phyloP scores from a whole-genome alignment of 2,888 invertebrate genomes.

The Cacoxenus indagator region DNA sequence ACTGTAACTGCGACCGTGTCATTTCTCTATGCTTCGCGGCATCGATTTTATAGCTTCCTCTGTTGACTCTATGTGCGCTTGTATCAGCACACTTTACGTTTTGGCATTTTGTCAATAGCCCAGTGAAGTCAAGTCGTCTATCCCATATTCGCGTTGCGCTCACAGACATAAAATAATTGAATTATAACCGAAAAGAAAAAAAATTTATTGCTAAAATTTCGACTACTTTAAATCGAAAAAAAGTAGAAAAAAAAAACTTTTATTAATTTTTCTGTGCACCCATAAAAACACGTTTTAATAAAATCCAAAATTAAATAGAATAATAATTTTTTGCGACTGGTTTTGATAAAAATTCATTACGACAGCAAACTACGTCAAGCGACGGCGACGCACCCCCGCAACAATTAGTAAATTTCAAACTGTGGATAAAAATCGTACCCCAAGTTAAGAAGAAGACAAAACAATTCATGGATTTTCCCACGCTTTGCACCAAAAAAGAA shows the following conservation, averaged over 20 bases:
- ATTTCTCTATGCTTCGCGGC: constrained; percentile 2
- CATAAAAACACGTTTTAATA: not conserved
- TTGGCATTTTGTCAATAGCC: constrained; percentile 16
- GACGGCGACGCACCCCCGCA: not conserved
- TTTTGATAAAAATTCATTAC: not conserved
- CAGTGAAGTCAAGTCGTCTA: not conserved
- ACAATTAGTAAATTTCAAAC: not conserved
- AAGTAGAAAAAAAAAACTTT: not conserved
- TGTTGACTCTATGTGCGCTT: constrained; percentile 29
- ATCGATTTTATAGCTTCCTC: not conserved
- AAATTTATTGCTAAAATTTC: constrained; percentile 1
- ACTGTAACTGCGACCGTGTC: not conserved
- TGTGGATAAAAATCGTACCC: not conserved
- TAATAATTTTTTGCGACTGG: not conserved
- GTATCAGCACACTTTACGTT: constrained; percentile 26
- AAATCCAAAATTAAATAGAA: not conserved
- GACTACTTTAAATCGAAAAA: not conserved
- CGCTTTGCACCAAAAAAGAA: not conserved
- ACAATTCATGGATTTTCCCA: constrained; percentile 13
- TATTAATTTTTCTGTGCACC: not conserved
- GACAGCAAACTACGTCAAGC: not conserved
- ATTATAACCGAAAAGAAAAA: not conserved
- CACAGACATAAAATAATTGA: not conserved
- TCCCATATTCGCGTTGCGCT: not conserved
- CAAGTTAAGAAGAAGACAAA: not conserved